phyloP scores from a whole-genome alignment of 2,113 vertebrate species.

The Elachura formosa region DNA sequence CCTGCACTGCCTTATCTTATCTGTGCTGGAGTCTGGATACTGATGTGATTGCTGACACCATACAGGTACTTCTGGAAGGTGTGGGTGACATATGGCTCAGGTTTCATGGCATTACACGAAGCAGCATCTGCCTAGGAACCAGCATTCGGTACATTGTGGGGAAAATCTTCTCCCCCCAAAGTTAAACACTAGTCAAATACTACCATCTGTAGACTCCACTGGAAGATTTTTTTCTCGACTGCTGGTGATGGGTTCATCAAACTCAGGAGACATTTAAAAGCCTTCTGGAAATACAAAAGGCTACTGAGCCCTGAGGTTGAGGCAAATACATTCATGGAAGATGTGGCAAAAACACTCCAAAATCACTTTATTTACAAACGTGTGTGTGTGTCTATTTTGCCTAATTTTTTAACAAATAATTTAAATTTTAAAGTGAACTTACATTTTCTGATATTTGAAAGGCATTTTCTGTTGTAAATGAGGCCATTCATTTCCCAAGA shows the following conservation, averaged over 20 bases:
- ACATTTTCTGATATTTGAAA: not conserved
- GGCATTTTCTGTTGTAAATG: not conserved
- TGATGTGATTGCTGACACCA: not conserved
- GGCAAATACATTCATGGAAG: not conserved
- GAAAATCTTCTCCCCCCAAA: not conserved
- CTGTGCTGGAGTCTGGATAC: not conserved
- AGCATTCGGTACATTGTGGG: fast-evolving
- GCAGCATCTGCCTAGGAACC: not conserved
- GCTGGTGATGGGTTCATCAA: not conserved
- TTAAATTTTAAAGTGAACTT: not conserved
- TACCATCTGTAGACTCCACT: not conserved
- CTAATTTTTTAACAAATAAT: not conserved
- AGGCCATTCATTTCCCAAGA: not conserved
- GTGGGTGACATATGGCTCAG: not conserved
- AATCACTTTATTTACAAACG: not conserved
- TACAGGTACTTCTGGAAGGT: not conserved
- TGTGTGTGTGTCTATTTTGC: not conserved
- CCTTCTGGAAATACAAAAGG: not conserved
- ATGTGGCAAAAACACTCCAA: not conserved
- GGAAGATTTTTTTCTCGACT: not conserved
- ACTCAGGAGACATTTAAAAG: not conserved
- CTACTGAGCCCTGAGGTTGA: not conserved
- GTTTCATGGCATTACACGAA: not conserved
- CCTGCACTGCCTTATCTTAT: not conserved
- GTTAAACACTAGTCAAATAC: not conserved